These are phyloP conservation scores for Galerucella nymphaeae DNA, from an alignment of 2,888 invertebrate genomes.

Conservation along the genomic window DNA sequence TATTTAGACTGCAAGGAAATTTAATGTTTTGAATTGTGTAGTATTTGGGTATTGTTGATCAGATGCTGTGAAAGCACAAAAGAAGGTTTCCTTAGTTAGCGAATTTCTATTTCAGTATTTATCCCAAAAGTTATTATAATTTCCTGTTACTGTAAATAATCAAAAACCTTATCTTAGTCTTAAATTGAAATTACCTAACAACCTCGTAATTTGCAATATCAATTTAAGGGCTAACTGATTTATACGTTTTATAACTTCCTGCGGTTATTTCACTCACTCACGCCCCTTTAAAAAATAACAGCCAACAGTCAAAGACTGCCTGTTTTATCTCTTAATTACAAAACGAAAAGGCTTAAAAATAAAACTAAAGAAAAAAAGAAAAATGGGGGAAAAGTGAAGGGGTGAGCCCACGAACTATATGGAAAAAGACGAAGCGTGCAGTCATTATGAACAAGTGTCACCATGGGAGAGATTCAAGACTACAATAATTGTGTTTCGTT, in stretches of 20 bases:
- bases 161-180: too few species aligned
- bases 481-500: constrained; percentile 66
- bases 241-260: not conserved
- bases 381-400: constrained; percentile 14
- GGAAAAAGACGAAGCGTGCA: constrained; percentile 48
- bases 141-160: too few species aligned
- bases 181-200: too few species aligned
- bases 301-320: constrained; percentile 16
- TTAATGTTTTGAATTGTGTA: too few species aligned
- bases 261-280: not conserved
- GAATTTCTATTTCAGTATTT: too few species aligned
- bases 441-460: constrained; percentile 76
- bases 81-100: too few species aligned
- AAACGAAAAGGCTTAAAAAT: constrained; percentile 19
- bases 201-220: not conserved
- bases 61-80: too few species aligned
- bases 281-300: not conserved
- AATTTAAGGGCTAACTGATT: not conserved
- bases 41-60: too few species aligned
- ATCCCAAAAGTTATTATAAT: too few species aligned
- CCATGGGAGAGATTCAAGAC: constrained; percentile 66
- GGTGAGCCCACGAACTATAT: constrained; percentile 35
- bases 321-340: constrained; percentile 29
- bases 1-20: too few species aligned
- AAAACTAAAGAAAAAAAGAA: constrained; percentile 7